Percentiles rank a stretch among this genome's conserved stretches.
phyloP scores from a whole-genome alignment of 2,888 invertebrate genomes.

The Odiellus spinosus region DNA sequence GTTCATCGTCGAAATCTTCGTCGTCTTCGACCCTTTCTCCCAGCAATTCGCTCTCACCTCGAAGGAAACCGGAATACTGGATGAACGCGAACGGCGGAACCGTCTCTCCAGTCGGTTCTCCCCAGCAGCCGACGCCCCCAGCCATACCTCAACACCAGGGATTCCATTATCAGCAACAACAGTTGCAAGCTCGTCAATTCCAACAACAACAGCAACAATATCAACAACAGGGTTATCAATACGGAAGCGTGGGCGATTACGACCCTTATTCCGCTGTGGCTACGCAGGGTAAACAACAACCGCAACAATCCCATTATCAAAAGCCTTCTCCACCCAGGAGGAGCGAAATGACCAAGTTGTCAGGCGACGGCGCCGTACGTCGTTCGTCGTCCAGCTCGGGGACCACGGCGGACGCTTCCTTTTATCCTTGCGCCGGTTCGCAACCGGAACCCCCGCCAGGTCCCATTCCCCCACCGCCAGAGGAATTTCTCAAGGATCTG shows the following conservation, averaged over 20 bases:
- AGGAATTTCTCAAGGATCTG: conserved; percentile 68
- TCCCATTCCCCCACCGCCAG: conserved; percentile 25
- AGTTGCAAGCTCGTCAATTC: not conserved
- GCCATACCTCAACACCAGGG: not conserved
- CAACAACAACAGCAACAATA: conserved; percentile 1
- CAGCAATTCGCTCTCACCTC: not conserved
- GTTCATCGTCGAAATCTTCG: too few relatives aligned
- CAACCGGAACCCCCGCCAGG: conserved; percentile 47
- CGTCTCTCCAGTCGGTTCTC: not conserved
- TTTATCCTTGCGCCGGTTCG: conserved; percentile 27
- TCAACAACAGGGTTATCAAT: conserved; percentile 1
- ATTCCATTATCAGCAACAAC: conserved; percentile 2
- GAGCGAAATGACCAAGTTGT: conserved; percentile 52
- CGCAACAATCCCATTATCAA: conserved; percentile 3
- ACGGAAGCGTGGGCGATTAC: not conserved
- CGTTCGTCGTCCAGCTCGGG: not conserved
- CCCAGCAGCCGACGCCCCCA: not conserved
- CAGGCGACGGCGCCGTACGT: conserved; percentile 24
- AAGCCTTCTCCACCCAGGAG: conserved; percentile 46
- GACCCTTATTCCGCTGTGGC: conserved; percentile 11
- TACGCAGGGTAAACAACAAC: conserved; percentile 11
- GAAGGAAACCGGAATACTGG: not conserved
- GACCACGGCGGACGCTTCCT: not conserved
- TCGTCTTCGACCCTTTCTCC: too few relatives aligned
- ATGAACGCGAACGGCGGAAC: not conserved